Percentiles rank a stretch among this genome's conserved stretches.
These are phyloP conservation scores for Actias luna DNA, from an alignment of 2,888 invertebrate species.

Conservation along the genomic window DNA sequence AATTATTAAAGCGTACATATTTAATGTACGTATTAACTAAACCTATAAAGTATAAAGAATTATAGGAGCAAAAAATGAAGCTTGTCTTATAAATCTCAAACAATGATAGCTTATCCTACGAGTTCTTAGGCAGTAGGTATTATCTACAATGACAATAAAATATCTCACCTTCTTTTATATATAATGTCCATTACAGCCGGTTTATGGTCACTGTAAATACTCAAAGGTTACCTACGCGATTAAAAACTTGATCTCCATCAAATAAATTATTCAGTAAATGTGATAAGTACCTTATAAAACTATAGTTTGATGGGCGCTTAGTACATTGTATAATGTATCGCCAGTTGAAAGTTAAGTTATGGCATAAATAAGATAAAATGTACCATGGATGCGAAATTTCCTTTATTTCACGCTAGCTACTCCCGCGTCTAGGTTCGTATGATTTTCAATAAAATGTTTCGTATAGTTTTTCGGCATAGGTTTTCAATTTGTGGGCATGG, in stretches of 20 bases:
- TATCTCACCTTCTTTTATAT: conserved; percentile 1
- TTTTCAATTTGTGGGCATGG: too few relatives aligned
- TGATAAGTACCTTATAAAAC: conserved; percentile 5
- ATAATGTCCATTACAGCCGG: conserved; percentile 1
- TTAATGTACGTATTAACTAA: not conserved
- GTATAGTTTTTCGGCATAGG: too few relatives aligned
- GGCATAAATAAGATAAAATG: not conserved
- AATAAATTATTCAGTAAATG: conserved; percentile 8
- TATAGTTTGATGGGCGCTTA: conserved; percentile 4
- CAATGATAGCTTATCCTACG: not conserved
- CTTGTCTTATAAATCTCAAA: not conserved
- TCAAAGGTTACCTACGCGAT: conserved; percentile 4
- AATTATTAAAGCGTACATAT: not conserved
- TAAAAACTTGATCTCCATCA: conserved; percentile 1
- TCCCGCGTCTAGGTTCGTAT: too few relatives aligned
- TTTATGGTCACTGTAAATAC: conserved; percentile 5
- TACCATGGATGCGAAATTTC: not conserved
- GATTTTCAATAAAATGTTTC: too few relatives aligned
- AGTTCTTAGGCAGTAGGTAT: not conserved
- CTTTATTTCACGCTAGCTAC: not conserved
- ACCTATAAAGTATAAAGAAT: not conserved
- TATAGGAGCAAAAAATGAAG: not conserved
- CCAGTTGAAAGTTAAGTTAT: not conserved
- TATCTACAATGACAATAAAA: conserved; percentile 2
- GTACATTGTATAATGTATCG: not conserved